These are phyloP conservation scores for Listronotus oregonensis DNA, from an alignment of 1,140 invertebrate genomes.

Conservation along the genomic window DNA sequence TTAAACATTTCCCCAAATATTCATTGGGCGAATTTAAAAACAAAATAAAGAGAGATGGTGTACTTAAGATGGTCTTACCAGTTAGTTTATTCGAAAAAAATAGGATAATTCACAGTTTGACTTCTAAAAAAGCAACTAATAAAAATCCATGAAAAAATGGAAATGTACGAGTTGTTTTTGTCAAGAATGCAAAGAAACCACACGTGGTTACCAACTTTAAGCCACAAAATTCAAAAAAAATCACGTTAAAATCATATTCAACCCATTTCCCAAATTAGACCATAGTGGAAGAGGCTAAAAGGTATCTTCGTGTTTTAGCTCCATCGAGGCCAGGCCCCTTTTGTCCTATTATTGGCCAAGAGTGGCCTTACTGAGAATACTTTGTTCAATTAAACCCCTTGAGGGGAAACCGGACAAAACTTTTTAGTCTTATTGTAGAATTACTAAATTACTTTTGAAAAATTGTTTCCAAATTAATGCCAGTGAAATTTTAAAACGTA, in stretches of 20 bases:
- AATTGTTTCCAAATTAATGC: too few relatives aligned
- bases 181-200: slow-evolving; percentile 24
- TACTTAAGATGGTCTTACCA: too few relatives aligned
- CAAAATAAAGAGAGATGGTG: too few relatives aligned
- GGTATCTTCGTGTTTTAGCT: slow-evolving; percentile 98
- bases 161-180: too few relatives aligned
- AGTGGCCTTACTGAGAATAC: slow-evolving; percentile 93
- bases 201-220: slow-evolving; percentile 30
- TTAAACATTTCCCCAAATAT: too few relatives aligned
- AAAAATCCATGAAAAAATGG: too few relatives aligned
- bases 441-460: background rate
- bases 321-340: slow-evolving; percentile 96
- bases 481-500: too few relatives aligned
- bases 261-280: slow-evolving; percentile 45
- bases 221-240: slow-evolving; percentile 7
- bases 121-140: too few relatives aligned
- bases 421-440: too few relatives aligned
- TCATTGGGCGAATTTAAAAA: too few relatives aligned
- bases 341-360: slow-evolving; percentile 97
- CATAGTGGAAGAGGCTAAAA: slow-evolving; percentile 93
- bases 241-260: slow-evolving; percentile 17
- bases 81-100: too few relatives aligned
- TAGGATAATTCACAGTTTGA: too few relatives aligned
- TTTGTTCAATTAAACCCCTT: slow-evolving; percentile 96
- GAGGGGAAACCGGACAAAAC: slow-evolving; percentile 84